Percentiles rank a stretch among this genome's conserved stretches.
Evolutionary conservation across 2,113 vertebrate species (phyloP).

Genomic region (Fregetta grallaria): DNA sequence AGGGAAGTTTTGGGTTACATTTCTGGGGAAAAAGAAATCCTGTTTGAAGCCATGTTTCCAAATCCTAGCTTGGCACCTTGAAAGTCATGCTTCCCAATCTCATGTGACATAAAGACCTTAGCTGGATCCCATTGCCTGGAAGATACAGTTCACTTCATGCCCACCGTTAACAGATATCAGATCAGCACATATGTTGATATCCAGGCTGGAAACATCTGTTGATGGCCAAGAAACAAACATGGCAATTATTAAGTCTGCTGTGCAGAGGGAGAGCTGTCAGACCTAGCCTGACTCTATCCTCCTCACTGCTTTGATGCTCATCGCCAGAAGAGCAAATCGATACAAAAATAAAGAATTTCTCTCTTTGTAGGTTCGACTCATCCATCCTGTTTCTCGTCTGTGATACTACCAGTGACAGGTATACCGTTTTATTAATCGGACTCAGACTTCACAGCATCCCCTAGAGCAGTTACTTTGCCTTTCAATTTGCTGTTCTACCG

Average conservation of each 20-base stretch:
- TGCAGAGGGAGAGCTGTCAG: background rate
- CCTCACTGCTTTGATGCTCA: background rate
- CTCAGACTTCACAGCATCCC: background rate
- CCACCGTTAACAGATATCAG: background rate
- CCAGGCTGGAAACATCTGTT: background rate
- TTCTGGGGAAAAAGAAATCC: background rate
- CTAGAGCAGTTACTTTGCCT: background rate
- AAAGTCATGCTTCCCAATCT: background rate
- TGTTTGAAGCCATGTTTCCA: background rate
- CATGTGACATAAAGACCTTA: background rate
- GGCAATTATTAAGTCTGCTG: background rate
- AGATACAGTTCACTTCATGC: background rate
- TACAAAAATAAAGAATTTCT: background rate
- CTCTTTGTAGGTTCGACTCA: background rate
- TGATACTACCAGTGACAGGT: background rate
- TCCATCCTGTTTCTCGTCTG: background rate
- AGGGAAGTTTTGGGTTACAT: background rate
- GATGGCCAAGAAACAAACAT: background rate
- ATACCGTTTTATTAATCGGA: background rate
- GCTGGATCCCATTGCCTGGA: background rate
- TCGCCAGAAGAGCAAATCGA: background rate
- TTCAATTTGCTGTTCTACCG: background rate
- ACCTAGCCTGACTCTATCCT: background rate
- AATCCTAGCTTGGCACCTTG: background rate
- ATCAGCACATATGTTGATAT: background rate